A percentile compares a stretch with the other conserved stretches of the same genome.
Conservation (phyloP, 2,113 vertebrate species). For the Spermophilus dauricus region DNA sequence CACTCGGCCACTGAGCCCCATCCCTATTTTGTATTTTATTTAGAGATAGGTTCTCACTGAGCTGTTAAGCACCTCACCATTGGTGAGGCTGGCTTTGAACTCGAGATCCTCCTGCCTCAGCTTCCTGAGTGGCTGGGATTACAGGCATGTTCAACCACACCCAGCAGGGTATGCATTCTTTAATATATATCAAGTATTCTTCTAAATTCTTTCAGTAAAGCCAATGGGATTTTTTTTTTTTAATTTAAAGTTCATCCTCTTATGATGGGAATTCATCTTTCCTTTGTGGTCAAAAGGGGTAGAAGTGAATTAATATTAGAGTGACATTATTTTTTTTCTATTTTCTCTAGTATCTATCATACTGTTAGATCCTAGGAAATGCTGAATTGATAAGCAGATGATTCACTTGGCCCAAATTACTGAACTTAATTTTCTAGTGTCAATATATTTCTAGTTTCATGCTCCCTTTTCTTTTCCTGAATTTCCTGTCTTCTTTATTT, state of each 20-base stretch:
- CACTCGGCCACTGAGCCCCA: too few species aligned
- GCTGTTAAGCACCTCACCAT: too few species aligned
- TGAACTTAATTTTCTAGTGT: background rate
- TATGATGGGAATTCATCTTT: constrained; percentile 52
- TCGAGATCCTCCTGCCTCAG: too few species aligned
- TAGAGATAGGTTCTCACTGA: too few species aligned
- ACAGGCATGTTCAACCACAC: too few species aligned
- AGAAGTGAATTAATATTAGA: constrained; percentile 55
- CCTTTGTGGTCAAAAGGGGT: background rate
- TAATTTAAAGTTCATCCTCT: background rate
- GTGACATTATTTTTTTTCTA: background rate
- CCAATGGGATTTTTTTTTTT: background rate
- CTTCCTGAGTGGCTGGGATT: too few species aligned
- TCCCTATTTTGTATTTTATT: too few species aligned
- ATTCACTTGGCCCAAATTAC: background rate
- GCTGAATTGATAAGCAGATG: background rate
- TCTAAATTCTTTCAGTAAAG: constrained; percentile 4
- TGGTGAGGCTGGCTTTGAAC: too few species aligned
- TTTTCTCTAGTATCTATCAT: background rate
- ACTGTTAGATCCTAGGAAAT: constrained; percentile 35
- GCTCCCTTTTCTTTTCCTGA: background rate
- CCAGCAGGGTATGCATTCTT: background rate
- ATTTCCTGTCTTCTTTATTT: background rate
- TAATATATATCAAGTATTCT: background rate
- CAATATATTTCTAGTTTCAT: background rate